Evolutionary conservation across 2,797 vertebrate genomes (phyloP).

Genomic region (Triplophysa yarkandensis): DNA sequence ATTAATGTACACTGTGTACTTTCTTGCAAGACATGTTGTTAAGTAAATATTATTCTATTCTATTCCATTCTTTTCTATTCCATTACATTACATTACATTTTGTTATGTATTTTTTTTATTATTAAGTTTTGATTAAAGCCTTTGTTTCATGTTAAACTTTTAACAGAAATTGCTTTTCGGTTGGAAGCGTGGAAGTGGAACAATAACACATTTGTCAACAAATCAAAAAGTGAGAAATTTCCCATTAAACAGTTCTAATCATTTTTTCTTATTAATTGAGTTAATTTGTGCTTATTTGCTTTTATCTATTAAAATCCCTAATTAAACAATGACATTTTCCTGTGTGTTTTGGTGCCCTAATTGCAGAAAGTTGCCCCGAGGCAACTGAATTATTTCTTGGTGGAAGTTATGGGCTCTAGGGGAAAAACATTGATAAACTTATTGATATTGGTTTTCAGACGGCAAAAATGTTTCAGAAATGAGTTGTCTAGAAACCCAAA

Average conservation of each 20-base stretch:
- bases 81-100: too few relatives aligned
- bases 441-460: not conserved
- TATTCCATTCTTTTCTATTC: too few relatives aligned
- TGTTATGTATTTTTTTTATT: too few relatives aligned
- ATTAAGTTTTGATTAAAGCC: too few relatives aligned
- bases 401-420: not conserved
- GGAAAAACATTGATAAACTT: conserved; percentile 1
- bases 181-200: conserved; percentile 4
- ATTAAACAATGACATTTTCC: conserved; percentile 12
- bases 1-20: not conserved
- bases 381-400: conserved; percentile 3
- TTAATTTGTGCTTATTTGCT: conserved; percentile 10
- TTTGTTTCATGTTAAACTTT: not conserved
- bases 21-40: not conserved
- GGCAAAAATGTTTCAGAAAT: not conserved
- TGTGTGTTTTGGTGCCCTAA: conserved; percentile 17
- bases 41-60: not conserved
- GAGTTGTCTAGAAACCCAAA: not conserved
- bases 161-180: not conserved
- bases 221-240: not conserved
- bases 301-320: conserved; percentile 14
- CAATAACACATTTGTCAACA: conserved; percentile 9
- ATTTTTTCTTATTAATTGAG: not conserved
- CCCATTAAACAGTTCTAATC: not conserved
- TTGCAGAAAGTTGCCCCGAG: conserved; percentile 26